Conservation (phyloP, 2,888 invertebrate species). For the Microctonus brassicae region DNA sequence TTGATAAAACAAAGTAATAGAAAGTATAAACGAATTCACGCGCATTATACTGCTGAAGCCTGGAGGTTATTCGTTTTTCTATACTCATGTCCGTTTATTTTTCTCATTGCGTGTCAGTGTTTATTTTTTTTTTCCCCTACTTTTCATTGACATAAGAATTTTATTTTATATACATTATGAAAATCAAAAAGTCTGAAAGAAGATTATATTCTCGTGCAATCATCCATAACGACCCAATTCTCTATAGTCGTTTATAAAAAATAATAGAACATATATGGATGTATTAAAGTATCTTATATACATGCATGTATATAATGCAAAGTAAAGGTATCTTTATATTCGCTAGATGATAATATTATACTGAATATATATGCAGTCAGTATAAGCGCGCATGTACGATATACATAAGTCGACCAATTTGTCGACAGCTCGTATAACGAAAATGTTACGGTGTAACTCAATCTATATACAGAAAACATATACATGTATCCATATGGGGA, state of each 20-base stretch:
- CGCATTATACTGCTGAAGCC: not conserved
- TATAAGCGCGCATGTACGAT: conserved; percentile 6
- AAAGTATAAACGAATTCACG: conserved; percentile 65
- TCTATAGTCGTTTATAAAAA: conserved; percentile 53
- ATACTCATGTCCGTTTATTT: conserved; percentile 27
- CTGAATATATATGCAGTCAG: not conserved
- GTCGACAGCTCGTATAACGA: conserved; percentile 43
- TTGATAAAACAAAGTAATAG: conserved; percentile 66
- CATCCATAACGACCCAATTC: conserved; percentile 54
- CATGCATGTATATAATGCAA: not conserved
- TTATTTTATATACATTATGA: too few species aligned
- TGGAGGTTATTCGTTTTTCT: not conserved
- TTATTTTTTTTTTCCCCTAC: not conserved
- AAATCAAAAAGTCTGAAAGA: not conserved
- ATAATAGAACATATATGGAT: conserved; percentile 45
- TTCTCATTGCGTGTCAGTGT: conserved; percentile 27
- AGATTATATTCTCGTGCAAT: conserved; percentile 48
- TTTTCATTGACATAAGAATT: too few species aligned
- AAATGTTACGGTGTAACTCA: conserved; percentile 28
- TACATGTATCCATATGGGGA: conserved; percentile 9
- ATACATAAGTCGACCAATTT: conserved; percentile 44
- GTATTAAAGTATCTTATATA: not conserved
- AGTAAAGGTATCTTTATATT: not conserved
- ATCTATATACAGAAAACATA: not conserved
- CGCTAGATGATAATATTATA: not conserved